Base-by-base conservation (phyloP, 2,797 vertebrate species). In the Phyllotis vaccarum region DNA sequence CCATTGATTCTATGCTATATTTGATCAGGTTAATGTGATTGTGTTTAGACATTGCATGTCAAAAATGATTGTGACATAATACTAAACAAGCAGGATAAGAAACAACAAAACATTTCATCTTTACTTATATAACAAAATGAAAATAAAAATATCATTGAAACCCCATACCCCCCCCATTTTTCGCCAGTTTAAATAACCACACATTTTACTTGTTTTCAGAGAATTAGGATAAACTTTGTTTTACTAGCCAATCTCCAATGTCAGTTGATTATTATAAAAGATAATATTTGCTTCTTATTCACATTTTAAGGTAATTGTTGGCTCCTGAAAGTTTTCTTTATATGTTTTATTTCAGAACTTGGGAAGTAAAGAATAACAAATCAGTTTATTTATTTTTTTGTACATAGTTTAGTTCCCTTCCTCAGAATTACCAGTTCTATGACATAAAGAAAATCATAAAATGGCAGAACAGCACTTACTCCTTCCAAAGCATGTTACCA, bases 21-120 rank as follows among this genome's bases (percentile, higher is more conserved):
- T 54, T 95, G 52, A 89, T 88, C 79, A 82, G 19, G 12, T 74
- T 74, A 86, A 86, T 86, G 94, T 89, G 19, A 49, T 86, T 72
- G n/a, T 34, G 24, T 37, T 93, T 81, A 93, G 22, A 43, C 19
- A 86, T 6, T 78, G 0, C 37, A 75, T 52, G 27, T 46, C 64
- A 93, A 81, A 21, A 85, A 17, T 17, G 10, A 68, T 43, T 64
- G 49, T 81, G 31, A 79, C 22, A 79, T 52, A 83, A 70, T 80
- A 34, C 88, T 13, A 96, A 90, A 87, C 86, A 66, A 74, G 2
- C 34, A 34, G 24, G 1, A 13, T 87, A 8, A 96, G 54, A 22
- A 54, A 3, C 9, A 76, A 29, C 3, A 12, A 60, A 90, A 64
- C 3, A 89, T 49, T 91, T 85, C 7, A 85, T 62, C 7, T 66